These are phyloP conservation scores for Stenchaetothrips biformis DNA, from an alignment of 2,888 invertebrate species.

Conservation along the genomic window DNA sequence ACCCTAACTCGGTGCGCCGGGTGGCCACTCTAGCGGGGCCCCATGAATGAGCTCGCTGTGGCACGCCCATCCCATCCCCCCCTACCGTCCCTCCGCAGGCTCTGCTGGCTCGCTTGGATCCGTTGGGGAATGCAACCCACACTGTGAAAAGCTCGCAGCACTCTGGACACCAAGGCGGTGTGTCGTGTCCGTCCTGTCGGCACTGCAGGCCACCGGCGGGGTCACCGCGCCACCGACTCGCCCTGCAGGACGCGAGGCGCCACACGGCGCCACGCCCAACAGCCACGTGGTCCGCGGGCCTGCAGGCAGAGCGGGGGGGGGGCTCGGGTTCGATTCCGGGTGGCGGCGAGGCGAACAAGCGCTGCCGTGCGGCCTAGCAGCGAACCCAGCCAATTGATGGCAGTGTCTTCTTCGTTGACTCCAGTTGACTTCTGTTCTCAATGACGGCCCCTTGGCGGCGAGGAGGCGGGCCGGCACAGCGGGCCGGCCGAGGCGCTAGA, in stretches of 20 bases:
- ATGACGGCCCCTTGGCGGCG: not conserved
- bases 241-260: conserved; percentile 28
- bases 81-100: not conserved
- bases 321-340: conserved; percentile 27
- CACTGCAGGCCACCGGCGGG: no score
- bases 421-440: conserved; percentile 1
- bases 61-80: not conserved
- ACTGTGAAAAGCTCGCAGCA: not conserved
- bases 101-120: not conserved
- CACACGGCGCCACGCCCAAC: conserved; percentile 17
- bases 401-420: not conserved
- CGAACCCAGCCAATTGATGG: no score
- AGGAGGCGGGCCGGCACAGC: not conserved
- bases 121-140: not conserved
- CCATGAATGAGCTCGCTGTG: conserved; percentile 1
- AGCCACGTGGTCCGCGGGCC: not conserved
- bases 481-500: no score
- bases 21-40: not conserved
- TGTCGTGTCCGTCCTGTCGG: not conserved
- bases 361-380: no score
- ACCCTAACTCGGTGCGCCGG: not conserved
- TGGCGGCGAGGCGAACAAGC: not conserved
- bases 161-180: not conserved
- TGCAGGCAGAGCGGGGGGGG: not conserved
- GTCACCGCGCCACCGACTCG: conserved; percentile 25